Percentiles rank a stretch among this genome's conserved stretches.
phyloP scores from a whole-genome alignment of 2,113 vertebrate species.

The Phodopus roborovskii region DNA sequence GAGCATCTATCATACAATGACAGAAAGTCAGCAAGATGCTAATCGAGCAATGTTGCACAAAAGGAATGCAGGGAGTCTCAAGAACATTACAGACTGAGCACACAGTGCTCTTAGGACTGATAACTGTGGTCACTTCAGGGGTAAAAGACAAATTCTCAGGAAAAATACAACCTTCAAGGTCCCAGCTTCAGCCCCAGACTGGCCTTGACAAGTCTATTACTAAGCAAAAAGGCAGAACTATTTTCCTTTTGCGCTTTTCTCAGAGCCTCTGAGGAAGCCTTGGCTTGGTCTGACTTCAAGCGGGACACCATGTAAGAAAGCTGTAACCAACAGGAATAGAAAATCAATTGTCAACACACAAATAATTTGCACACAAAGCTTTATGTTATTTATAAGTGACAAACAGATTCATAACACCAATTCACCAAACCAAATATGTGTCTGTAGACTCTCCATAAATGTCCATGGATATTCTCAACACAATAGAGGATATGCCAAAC shows the following conservation, averaged over 20 bases:
- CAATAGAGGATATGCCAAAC: not conserved
- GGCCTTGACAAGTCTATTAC: not conserved
- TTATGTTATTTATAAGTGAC: not conserved
- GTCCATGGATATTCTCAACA: not conserved
- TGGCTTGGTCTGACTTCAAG: not conserved
- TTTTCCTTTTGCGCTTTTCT: not conserved
- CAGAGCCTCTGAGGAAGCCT: not conserved
- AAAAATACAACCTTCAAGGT: not conserved
- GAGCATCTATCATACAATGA: not conserved
- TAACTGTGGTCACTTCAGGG: not conserved
- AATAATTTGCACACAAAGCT: not conserved
- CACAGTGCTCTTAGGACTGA: not conserved
- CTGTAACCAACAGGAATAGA: not conserved
- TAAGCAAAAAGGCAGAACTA: not conserved
- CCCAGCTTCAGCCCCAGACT: too few species aligned
- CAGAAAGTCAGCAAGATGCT: too few species aligned
- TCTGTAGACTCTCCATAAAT: not conserved
- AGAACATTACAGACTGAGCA: not conserved
- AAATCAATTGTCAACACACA: not conserved
- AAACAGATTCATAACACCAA: not conserved
- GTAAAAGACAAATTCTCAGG: not conserved
- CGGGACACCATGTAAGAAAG: not conserved
- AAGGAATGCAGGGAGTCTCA: not conserved
- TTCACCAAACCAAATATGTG: not conserved
- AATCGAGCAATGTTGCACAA: not conserved